A percentile compares a stretch with the other conserved stretches of the same genome.
Conservation (phyloP, 2,797 vertebrate genomes). For the Cheracebus regulus region DNA sequence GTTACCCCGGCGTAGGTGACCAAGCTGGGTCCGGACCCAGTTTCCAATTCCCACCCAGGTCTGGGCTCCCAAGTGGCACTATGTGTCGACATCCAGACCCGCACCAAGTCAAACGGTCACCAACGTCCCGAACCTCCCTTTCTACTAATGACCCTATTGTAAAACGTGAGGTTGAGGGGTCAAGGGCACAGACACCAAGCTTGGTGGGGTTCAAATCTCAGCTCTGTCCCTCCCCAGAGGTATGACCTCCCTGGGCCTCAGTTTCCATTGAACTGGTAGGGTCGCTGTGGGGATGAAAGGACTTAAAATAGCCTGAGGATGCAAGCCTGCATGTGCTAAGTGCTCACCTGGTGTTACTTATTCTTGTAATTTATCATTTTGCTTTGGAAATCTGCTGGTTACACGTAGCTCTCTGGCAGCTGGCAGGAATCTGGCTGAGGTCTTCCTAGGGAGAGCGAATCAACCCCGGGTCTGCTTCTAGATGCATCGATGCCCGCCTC, state of each 20-base stretch:
- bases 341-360: neutral
- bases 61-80: neutral
- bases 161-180: neutral
- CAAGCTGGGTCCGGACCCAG: neutral
- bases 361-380: neutral
- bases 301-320: neutral
- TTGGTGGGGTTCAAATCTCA: no score
- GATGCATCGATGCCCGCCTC: neutral
- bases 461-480: neutral
- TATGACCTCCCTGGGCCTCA: neutral
- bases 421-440: neutral
- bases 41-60: neutral
- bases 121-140: neutral
- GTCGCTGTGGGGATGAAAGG: neutral
- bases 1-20: neutral
- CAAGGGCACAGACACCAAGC: neutral
- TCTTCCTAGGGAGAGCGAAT: neutral
- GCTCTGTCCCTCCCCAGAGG: neutral
- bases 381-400: neutral
- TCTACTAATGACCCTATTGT: neutral
- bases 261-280: neutral
- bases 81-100: neutral
- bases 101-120: neutral
- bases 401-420: neutral
- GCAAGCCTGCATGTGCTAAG: neutral